phyloP scores from a whole-genome alignment of 2,888 invertebrate genomes.

The Temnothorax rugatulus region DNA sequence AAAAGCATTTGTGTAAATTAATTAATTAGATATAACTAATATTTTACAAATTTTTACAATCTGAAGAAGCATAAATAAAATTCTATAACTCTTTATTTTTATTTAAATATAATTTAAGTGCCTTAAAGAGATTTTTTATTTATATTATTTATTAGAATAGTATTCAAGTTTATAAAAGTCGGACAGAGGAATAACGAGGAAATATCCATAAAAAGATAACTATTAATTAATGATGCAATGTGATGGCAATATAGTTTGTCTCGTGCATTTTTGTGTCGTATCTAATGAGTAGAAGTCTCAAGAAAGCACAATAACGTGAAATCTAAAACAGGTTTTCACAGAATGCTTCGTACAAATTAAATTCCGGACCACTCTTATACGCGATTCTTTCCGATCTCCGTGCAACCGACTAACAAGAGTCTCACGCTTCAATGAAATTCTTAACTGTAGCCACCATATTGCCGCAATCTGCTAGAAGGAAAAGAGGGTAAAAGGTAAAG shows the following conservation, averaged over 20 bases:
- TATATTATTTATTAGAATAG: not conserved
- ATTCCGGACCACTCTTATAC: conserved; percentile 33
- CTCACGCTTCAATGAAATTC: conserved; percentile 56
- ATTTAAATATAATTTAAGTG: not conserved
- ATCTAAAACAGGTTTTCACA: conserved; percentile 20
- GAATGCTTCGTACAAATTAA: conserved; percentile 49
- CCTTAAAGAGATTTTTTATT: not conserved
- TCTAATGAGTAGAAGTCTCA: not conserved
- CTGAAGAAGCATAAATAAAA: too few relatives aligned
- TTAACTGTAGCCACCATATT: conserved; percentile 46
- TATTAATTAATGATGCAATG: conserved; percentile 11
- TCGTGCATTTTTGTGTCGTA: not conserved
- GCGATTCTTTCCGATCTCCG: conserved; percentile 48
- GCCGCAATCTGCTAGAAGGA: not conserved
- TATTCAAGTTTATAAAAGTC: not conserved
- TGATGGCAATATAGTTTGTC: not conserved
- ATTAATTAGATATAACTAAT: not conserved
- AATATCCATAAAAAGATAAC: conserved; percentile 5
- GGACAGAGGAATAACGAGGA: not conserved
- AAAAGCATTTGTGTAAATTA: not conserved
- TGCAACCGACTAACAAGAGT: conserved; percentile 43
- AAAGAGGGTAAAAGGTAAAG: conserved; percentile 11
- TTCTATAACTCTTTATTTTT: too few relatives aligned
- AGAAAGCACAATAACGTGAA: conserved; percentile 41
- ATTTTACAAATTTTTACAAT: not conserved